Percentiles rank a stretch among this genome's conserved stretches.
Evolutionary conservation across 1,140 invertebrate species (phyloP).

Genomic region (Penaeus indicus): DNA sequence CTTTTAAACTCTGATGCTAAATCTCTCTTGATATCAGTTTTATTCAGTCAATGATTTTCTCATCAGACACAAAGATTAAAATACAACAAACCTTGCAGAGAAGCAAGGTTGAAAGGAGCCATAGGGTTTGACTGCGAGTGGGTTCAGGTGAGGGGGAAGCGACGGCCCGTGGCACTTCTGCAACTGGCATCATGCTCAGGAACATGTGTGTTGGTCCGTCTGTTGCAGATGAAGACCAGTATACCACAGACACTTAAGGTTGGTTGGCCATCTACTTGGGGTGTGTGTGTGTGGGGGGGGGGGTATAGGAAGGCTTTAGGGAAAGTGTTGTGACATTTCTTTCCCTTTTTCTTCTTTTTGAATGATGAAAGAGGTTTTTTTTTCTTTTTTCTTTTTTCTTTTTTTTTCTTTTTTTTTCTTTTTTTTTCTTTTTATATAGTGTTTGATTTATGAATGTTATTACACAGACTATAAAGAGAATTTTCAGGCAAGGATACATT

Average conservation of each 20-base stretch:
- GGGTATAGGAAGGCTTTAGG: neutral
- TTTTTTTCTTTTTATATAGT: no score
- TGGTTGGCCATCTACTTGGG: neutral
- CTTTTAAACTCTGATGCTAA: no score
- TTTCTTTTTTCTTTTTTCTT: no score
- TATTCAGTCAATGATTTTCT: no score
- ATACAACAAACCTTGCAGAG: neutral
- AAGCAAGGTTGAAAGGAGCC: constrained; percentile 5
- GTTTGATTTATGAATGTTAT: no score
- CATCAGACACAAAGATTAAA: no score
- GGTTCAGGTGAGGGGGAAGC: constrained; percentile 73
- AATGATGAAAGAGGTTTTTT: no score
- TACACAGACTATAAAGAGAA: no score
- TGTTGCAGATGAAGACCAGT: constrained; percentile 72
- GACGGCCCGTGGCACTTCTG: constrained; percentile 75
- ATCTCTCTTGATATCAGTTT: no score
- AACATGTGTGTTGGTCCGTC: constrained; percentile 76
- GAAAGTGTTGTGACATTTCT: neutral
- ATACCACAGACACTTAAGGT: constrained; percentile 11
- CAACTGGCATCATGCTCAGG: constrained; percentile 77
- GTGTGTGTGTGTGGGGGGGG: neutral
- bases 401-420: no score
- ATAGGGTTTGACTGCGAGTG: constrained; percentile 82
- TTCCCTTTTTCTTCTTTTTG: no score
- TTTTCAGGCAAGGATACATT: no score